Conservation (phyloP, 1,140 invertebrate genomes). For the Drosophila bocqueti region DNA sequence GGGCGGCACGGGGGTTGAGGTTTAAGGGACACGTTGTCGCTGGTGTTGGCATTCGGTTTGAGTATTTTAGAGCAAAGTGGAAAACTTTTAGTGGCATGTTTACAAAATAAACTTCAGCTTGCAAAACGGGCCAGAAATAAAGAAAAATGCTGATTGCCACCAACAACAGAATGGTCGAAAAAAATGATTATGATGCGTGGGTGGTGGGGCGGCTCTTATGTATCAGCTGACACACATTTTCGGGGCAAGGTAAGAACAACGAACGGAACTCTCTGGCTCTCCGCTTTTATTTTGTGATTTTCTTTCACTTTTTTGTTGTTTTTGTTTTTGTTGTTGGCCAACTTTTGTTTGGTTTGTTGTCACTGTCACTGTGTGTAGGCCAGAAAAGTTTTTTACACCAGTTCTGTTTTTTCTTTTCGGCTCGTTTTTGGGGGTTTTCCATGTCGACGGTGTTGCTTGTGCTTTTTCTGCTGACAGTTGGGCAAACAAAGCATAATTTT, state of each 20-base stretch:
- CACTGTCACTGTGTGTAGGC: constrained; percentile 67
- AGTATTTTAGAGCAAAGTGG: constrained; percentile 83
- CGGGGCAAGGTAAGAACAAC: constrained; percentile 66
- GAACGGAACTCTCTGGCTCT: constrained; percentile 29
- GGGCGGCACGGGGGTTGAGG: background rate
- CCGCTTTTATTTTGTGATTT: constrained; percentile 17
- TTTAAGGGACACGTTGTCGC: constrained; percentile 61
- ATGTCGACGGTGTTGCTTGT: constrained; percentile 45
- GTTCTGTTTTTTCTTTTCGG: constrained; percentile 19
- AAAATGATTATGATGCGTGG: constrained; percentile 72
- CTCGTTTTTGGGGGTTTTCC: constrained; percentile 22
- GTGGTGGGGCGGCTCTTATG: constrained; percentile 32
- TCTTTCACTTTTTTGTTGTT: constrained; percentile 1
- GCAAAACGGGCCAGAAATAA: constrained; percentile 71
- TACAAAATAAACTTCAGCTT: constrained; percentile 82
- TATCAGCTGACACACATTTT: constrained; percentile 74
- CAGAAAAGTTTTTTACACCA: constrained; percentile 53
- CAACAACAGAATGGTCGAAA: constrained; percentile 46
- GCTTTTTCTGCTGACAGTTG: constrained; percentile 80
- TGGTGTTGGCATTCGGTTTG: constrained; percentile 82
- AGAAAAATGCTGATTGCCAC: constrained; percentile 74
- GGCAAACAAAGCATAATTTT: constrained; percentile 83
- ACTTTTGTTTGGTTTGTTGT: constrained; percentile 79
- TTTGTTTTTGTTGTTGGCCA: constrained; percentile 44
- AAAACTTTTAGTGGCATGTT: constrained; percentile 84